Evolutionary conservation across 2,797 vertebrate genomes (phyloP), one percentile per base, ranked within the genome.

Genomic region (Pseudopleuronectes americanus): DNA sequence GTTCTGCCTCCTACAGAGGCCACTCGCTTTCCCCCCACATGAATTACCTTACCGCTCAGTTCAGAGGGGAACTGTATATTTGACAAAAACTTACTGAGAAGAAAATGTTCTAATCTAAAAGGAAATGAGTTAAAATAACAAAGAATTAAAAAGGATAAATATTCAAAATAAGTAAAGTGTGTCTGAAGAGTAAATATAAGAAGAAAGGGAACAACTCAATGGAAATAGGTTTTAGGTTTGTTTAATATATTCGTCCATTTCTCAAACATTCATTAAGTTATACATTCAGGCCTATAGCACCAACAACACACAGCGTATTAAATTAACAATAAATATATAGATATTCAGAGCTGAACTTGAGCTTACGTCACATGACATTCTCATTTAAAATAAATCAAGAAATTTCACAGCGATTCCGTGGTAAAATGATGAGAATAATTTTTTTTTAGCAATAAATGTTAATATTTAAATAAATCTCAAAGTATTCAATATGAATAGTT

Each of bases 301-400:
- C 76, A 71, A 41, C 3, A 10, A 41, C 3, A 10, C 38, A 41
- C 38, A 78, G 33, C 3, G 64, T 65, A 57, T 69, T 77, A 86
- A 83, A 84, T 87, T 67, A 63, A 48, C 33, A 83, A 83, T 87
- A 90, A 84, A 90, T 90, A 83, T 13, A 77, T 84, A 84, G 87
- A 86, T 83, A 83, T 0, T 65, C 28, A 66, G 26, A 59, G 12
- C 19, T 52, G 55, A 58, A 49, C 2, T 69, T 5, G 48, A 70
- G 21, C 57, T 76, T 64, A 79, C 24, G 63, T 64, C 1, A 61
- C 63, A 64, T 54, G 6, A 71, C 33, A 71, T 78, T 71, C n/a
- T 41, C 56, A 59, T 43, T 70, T 2, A 2, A 51, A 55, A 68
- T 41, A 21, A 2, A 24, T 8, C 55, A 74, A 88, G 71, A 89